Percentiles rank a stretch among this genome's conserved stretches.
phyloP scores from a whole-genome alignment of 2,797 vertebrate genomes.

The Rhodeus uyekii region DNA sequence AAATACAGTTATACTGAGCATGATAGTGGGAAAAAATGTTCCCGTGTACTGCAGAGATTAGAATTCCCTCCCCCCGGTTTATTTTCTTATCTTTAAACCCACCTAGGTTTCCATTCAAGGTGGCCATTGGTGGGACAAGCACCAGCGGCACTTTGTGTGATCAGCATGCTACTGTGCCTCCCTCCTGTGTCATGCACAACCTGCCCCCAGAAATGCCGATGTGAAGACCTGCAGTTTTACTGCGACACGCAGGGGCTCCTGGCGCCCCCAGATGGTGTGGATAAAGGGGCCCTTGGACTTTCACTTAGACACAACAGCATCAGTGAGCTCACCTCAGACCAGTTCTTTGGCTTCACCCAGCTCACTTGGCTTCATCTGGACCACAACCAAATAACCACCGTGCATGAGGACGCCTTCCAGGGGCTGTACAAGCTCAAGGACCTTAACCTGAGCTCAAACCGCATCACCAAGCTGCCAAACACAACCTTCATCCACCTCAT shows the following conservation, averaged over 20 bases:
- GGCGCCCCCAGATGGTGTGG: conserved; percentile 95
- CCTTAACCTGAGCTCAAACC: conserved; percentile 98
- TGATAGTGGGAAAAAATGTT: conserved; percentile 45
- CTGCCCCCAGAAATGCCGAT: conserved; percentile 99
- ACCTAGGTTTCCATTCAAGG: conserved; percentile 99
- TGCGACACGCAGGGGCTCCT: conserved; percentile 99
- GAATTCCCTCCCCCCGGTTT: conserved; percentile 73
- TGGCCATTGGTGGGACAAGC: conserved; percentile 99
- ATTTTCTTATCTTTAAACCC: conserved; percentile 82
- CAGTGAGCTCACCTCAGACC: conserved; percentile 93
- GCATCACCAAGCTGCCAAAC: conserved; percentile 99
- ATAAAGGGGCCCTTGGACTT: conserved; percentile 96
- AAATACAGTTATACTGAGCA: conserved; percentile 23
- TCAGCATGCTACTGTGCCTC: conserved; percentile 97
- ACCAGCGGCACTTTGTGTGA: conserved; percentile 97
- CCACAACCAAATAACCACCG: conserved; percentile 96
- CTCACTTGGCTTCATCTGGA: conserved; percentile 99
- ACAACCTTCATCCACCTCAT: conserved; percentile 99
- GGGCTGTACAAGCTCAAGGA: conserved; percentile 99
- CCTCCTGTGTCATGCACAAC: conserved; percentile 96
- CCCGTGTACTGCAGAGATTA: conserved; percentile 73
- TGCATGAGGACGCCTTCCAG: conserved; percentile 98
- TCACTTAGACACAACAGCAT: conserved; percentile 98
- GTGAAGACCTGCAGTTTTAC: conserved; percentile 99
- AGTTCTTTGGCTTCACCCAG: conserved; percentile 97